These are phyloP conservation scores for Brachymystax lenok DNA, from an alignment of 2,797 vertebrate species.

Conservation along the genomic window DNA sequence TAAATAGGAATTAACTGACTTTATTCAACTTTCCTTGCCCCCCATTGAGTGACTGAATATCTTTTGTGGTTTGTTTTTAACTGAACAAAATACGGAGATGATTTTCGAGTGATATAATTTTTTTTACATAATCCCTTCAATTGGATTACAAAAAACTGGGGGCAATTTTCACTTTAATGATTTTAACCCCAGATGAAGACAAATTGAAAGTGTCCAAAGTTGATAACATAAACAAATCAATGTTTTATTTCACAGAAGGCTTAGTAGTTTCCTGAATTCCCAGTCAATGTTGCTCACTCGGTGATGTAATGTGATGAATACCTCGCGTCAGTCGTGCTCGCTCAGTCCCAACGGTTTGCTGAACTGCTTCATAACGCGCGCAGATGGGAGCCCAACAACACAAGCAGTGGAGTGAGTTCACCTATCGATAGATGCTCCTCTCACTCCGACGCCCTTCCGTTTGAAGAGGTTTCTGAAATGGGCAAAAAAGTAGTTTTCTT, in stretches of 20 bases:
- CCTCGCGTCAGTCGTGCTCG: conserved; percentile 1
- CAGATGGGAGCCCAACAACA: conserved; percentile 1
- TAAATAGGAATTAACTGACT: neutral
- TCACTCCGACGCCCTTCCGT: neutral
- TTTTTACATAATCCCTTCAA: no score
- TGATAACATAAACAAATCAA: neutral
- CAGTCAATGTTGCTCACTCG: neutral
- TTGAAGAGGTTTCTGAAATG: neutral
- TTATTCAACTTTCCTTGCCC: neutral
- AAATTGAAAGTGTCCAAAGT: neutral
- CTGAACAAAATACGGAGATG: no score
- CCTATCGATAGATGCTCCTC: neutral
- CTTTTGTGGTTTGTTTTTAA: neutral
- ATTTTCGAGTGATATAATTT: no score
- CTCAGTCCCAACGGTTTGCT: conserved; percentile 6
- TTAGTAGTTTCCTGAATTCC: neutral
- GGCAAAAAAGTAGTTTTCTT: neutral
- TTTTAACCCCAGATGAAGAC: neutral
- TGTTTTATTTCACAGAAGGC: neutral
- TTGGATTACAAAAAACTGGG: no score
- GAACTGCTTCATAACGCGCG: conserved; percentile 21
- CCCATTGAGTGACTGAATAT: neutral
- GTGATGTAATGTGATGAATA: conserved; percentile 21
- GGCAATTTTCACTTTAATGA: neutral
- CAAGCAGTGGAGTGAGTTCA: neutral